Percentiles rank a stretch among this genome's conserved stretches.
These are phyloP conservation scores for Sebastes vulpes DNA, from an alignment of 2,797 vertebrate species.

Conservation along the genomic window DNA sequence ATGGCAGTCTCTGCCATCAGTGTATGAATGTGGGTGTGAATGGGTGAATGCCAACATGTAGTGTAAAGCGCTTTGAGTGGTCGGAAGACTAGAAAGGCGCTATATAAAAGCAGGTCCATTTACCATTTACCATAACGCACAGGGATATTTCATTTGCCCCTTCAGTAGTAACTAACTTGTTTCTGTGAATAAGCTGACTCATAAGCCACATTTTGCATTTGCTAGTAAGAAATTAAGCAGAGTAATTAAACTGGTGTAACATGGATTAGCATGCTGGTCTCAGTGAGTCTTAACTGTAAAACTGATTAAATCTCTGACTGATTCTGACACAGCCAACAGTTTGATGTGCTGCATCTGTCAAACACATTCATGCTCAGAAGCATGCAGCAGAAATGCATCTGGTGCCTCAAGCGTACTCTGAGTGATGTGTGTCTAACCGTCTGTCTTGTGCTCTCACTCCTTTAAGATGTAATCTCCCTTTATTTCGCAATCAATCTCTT, in stretches of 20 bases:
- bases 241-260: not conserved
- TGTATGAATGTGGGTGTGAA: no score
- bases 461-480: constrained; percentile 74
- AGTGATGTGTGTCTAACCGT: constrained; percentile 15
- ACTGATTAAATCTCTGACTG: constrained; percentile 4
- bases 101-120: no score
- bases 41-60: no score
- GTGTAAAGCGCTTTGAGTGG: no score
- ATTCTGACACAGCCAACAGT: not conserved
- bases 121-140: not conserved
- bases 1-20: no score
- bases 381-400: not conserved
- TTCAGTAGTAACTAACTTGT: not conserved
- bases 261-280: constrained; percentile 2
- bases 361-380: not conserved
- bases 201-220: not conserved
- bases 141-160: not conserved
- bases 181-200: not conserved
- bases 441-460: constrained; percentile 39
- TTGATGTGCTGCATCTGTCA: not conserved
- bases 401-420: not conserved
- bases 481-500: constrained; percentile 60
- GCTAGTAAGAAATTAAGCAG: not conserved
- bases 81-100: no score
- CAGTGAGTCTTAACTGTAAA: not conserved